phyloP scores from a whole-genome alignment of 2,113 vertebrate species.

The Edolisoma coerulescens region DNA sequence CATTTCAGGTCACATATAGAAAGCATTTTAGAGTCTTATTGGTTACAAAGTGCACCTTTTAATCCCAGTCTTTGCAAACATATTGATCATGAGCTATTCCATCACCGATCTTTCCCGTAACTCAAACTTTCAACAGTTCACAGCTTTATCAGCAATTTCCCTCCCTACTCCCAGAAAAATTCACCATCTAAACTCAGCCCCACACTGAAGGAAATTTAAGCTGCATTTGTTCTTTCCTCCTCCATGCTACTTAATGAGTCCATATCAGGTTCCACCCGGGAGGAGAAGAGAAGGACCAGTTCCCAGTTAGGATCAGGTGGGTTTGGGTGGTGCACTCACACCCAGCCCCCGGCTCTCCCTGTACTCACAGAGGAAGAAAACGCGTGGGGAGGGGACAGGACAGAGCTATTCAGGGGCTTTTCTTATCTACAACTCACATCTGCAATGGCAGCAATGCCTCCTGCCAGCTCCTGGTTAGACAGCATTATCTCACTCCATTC shows the following conservation, averaged over 20 bases:
- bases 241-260: background rate
- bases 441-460: background rate
- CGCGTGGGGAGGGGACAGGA: background rate
- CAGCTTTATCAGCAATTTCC: background rate
- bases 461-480: background rate
- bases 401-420: background rate
- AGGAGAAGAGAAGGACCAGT: background rate
- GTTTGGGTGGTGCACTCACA: background rate
- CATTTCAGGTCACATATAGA: background rate
- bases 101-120: accelerated
- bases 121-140: background rate
- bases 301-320: background rate
- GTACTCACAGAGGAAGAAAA: background rate
- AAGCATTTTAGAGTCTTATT: background rate
- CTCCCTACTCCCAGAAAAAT: background rate
- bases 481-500: background rate
- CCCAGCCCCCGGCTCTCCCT: background rate
- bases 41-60: background rate
- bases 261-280: background rate
- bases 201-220: background rate
- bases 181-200: background rate
- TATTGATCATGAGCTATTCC: background rate
- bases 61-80: background rate
- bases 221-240: background rate
- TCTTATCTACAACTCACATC: background rate